phyloP scores from a whole-genome alignment of 2,888 invertebrate genomes.

The Eristalis tenax region DNA sequence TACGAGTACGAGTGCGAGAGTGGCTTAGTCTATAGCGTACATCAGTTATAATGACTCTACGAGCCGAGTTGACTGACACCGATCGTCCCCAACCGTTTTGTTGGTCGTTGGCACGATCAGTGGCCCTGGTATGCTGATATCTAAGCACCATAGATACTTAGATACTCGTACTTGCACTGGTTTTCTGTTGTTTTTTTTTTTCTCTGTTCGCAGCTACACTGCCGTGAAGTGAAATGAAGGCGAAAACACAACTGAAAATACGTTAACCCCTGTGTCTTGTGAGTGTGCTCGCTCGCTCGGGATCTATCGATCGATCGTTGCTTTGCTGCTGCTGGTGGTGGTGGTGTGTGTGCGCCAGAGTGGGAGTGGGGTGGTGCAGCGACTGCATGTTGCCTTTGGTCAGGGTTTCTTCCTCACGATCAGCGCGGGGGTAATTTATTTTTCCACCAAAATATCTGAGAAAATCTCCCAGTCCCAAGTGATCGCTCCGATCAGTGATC shows the following conservation, averaged over 20 bases:
- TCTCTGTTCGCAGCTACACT: not conserved
- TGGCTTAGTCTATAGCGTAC: not conserved
- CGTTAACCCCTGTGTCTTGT: slow-evolving; percentile 47
- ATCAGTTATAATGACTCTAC: slow-evolving; percentile 57
- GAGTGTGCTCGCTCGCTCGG: not conserved
- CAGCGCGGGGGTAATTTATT: slow-evolving; percentile 5
- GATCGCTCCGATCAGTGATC: slow-evolving; percentile 22
- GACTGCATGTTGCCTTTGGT: slow-evolving; percentile 63
- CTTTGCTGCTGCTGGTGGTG: not conserved
- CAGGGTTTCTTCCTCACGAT: slow-evolving; percentile 36
- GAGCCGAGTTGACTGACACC: slow-evolving; percentile 70
- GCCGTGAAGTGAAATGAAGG: slow-evolving; percentile 60
- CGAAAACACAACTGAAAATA: slow-evolving; percentile 57
- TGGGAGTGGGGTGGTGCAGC: slow-evolving; percentile 14
- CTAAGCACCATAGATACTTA: slow-evolving; percentile 42
- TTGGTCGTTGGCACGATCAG: slow-evolving; percentile 44
- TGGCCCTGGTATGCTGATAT: slow-evolving; percentile 58
- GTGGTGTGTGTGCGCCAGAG: not conserved
- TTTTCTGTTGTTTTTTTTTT: not conserved
- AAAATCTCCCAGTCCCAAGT: not conserved
- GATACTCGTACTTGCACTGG: slow-evolving; percentile 45
- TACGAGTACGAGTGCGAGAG: not conserved
- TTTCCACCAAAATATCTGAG: slow-evolving; percentile 11
- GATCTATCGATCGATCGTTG: not conserved
- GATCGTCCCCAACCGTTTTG: slow-evolving; percentile 68